Percentiles rank a stretch among this genome's conserved stretches.
phyloP scores from a whole-genome alignment of 2,888 invertebrate genomes.

The Leucoma salicis region DNA sequence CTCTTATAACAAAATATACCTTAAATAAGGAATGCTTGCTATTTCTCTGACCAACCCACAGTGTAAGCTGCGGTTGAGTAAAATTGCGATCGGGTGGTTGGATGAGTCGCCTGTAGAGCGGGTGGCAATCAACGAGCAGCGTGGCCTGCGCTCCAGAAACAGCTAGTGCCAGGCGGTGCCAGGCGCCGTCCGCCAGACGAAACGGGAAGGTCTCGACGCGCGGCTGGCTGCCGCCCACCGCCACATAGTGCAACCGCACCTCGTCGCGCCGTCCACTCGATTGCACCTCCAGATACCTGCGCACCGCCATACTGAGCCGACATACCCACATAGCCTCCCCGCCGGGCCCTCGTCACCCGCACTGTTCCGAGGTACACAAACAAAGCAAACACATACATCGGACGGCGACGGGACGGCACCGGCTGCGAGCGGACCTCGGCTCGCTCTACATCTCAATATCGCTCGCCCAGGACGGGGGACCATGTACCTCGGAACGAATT shows the following conservation, averaged over 20 bases:
- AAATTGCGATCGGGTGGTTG: constrained; percentile 90
- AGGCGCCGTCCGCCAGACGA: constrained; percentile 92
- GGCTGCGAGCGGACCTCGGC: constrained; percentile 70
- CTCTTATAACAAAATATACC: constrained; percentile 71
- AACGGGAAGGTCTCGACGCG: constrained; percentile 94
- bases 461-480: constrained; percentile 79
- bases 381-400: constrained; percentile 74
- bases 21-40: constrained; percentile 93
- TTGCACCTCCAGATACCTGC: constrained; percentile 94
- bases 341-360: constrained; percentile 53
- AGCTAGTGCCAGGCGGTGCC: constrained; percentile 93
- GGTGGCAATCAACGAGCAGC: constrained; percentile 93
- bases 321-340: constrained; percentile 44
- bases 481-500: constrained; percentile 83
- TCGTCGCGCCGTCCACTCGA: constrained; percentile 94
- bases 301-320: constrained; percentile 52
- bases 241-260: constrained; percentile 91
- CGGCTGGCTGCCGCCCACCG: constrained; percentile 81
- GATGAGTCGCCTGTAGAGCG: constrained; percentile 90
- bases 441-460: constrained; percentile 83
- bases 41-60: constrained; percentile 95
- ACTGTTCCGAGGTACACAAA: constrained; percentile 83
- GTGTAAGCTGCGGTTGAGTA: constrained; percentile 86
- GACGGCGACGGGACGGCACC: constrained; percentile 59
- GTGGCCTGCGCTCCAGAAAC: constrained; percentile 92